These are phyloP conservation scores for Clarias magur DNA, from an alignment of 2,113 vertebrate species.

Conservation along the genomic window DNA sequence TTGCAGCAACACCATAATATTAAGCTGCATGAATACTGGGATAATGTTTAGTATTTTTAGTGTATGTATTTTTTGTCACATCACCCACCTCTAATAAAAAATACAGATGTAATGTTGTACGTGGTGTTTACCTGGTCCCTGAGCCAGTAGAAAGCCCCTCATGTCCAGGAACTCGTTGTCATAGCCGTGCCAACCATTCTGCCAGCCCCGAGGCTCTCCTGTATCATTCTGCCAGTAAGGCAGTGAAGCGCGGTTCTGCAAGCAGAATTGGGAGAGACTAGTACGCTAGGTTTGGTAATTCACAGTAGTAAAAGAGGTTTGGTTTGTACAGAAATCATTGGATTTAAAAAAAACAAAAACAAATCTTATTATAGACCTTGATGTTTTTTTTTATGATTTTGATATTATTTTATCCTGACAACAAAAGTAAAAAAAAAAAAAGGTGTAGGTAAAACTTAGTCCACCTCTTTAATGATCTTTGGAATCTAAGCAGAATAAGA, in stretches of 20 bases:
- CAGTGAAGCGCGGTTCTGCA: slow-evolving; percentile 81
- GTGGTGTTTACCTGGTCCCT: slow-evolving; percentile 82
- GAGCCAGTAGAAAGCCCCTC: slow-evolving; percentile 89
- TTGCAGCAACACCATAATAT: neutral
- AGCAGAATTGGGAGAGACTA: neutral
- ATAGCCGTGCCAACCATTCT: slow-evolving; percentile 92
- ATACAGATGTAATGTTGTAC: neutral
- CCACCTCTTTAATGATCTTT: neutral
- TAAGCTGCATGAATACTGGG: neutral
- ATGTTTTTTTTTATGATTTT: too few species aligned
- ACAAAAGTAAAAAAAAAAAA: too few species aligned
- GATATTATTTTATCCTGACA: too few species aligned
- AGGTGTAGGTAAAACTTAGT: neutral
- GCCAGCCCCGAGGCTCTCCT: slow-evolving; percentile 78
- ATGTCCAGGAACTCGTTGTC: slow-evolving; percentile 92
- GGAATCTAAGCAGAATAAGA: neutral
- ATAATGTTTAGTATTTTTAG: neutral
- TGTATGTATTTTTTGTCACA: neutral
- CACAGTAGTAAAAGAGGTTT: neutral
- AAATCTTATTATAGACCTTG: too few species aligned
- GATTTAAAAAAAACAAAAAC: neutral
- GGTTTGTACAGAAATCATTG: neutral
- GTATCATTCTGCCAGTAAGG: slow-evolving; percentile 90
- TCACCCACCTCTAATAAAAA: neutral
- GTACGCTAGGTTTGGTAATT: neutral